phyloP scores from a whole-genome alignment of 2,113 vertebrate genomes.

The Pagrus major region DNA sequence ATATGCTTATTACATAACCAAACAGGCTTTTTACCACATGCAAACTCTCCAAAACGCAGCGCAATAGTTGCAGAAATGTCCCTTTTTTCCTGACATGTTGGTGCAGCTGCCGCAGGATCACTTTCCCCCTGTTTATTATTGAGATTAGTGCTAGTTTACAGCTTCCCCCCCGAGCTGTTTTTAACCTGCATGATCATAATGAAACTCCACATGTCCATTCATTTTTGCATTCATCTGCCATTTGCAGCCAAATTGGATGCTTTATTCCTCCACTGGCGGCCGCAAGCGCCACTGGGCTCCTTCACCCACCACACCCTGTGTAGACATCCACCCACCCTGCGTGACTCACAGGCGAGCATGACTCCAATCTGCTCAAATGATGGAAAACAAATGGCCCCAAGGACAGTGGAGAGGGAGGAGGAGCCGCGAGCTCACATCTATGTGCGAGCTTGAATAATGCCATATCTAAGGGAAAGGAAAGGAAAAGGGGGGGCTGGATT shows the following conservation, averaged over 20 bases:
- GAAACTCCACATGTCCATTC: constrained; percentile 37
- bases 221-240: constrained; percentile 58
- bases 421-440: constrained; percentile 67
- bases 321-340: constrained; percentile 71
- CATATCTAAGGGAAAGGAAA: constrained; percentile 54
- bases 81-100: too few species aligned
- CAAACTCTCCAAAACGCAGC: too few species aligned
- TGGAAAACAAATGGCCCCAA: constrained; percentile 74
- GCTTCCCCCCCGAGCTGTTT: constrained; percentile 16
- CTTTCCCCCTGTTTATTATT: constrained; percentile 1
- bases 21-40: constrained; percentile 1
- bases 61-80: too few species aligned
- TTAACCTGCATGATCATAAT: constrained; percentile 51
- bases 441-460: constrained; percentile 60
- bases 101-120: constrained; percentile 33
- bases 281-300: constrained; percentile 60
- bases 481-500: constrained; percentile 34
- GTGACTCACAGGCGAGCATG: constrained; percentile 75
- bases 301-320: constrained; percentile 72
- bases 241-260: constrained; percentile 70
- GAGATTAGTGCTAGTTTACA: too few species aligned
- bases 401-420: constrained; percentile 42
- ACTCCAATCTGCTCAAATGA: constrained; percentile 69
- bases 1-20: constrained; percentile 32
- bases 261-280: constrained; percentile 54